phyloP scores from a whole-genome alignment of 2,888 invertebrate genomes.

The Elmis aenea region DNA sequence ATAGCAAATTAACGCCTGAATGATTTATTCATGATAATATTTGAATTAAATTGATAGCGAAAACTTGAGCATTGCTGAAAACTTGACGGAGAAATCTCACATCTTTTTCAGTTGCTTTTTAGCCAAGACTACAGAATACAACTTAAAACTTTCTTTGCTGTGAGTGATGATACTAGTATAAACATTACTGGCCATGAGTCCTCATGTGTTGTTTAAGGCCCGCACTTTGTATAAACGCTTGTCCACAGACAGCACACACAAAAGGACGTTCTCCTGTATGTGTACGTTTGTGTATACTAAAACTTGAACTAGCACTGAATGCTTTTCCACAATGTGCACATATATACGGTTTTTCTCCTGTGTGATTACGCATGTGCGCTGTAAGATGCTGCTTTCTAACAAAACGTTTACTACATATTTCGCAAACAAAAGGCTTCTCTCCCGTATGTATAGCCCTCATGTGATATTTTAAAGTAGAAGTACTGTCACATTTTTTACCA shows the following conservation, averaged over 20 bases:
- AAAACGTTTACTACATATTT: constrained; percentile 26
- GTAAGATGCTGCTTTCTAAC: constrained; percentile 28
- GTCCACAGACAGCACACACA: constrained; percentile 11
- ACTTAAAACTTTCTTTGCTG: too few species aligned
- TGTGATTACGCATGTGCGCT: constrained; percentile 28
- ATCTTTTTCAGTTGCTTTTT: too few species aligned
- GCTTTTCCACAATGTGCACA: constrained; percentile 13
- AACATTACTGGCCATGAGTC: constrained; percentile 4
- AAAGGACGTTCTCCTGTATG: constrained; percentile 6
- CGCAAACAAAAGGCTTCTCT: constrained; percentile 28
- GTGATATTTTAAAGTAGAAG: constrained; percentile 22
- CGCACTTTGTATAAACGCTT: constrained; percentile 7
- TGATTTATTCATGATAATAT: too few species aligned
- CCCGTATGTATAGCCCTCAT: constrained; percentile 28
- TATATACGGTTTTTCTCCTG: constrained; percentile 26
- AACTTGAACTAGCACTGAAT: constrained; percentile 7
- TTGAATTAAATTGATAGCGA: too few species aligned
- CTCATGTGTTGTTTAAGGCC: constrained; percentile 7
- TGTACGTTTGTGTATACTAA: constrained; percentile 6
- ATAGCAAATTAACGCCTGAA: too few species aligned
- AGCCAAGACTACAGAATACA: too few species aligned
- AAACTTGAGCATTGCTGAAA: too few species aligned
- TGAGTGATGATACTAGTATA: too few species aligned
- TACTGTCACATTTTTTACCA: constrained; percentile 11
- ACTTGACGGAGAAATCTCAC: too few species aligned